These are phyloP conservation scores for Halocynthia roretzi DNA, from an alignment of 23 tunicate species.

Conservation along the genomic window DNA sequence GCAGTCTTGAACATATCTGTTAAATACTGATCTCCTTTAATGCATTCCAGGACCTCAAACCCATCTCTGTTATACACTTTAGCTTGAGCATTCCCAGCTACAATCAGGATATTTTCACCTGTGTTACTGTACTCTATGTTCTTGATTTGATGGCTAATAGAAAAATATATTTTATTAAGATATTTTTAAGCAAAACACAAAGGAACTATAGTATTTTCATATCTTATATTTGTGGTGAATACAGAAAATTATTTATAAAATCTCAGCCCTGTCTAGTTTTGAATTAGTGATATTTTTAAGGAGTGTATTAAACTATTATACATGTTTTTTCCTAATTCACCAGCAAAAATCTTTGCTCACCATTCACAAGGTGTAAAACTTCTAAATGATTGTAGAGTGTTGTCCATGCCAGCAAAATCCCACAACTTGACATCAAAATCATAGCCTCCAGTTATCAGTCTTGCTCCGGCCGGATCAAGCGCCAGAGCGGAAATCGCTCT, in stretches of 20 bases:
- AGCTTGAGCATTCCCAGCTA: conserved; percentile 84
- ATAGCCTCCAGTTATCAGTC: conserved; percentile 72
- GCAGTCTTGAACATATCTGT: conserved; percentile 85
- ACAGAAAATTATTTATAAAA: background rate
- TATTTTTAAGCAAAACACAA: background rate
- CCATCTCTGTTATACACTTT: conserved; percentile 95
- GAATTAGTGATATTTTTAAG: background rate
- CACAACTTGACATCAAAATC: conserved; percentile 94
- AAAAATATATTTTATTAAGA: background rate
- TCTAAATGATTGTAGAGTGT: conserved; percentile 74
- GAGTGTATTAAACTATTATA: too few species aligned
- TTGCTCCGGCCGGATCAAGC: conserved; percentile 89
- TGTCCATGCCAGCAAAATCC: conserved; percentile 99
- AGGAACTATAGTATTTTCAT: background rate
- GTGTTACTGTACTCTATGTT: conserved; percentile 73
- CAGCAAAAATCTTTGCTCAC: conserved; percentile 18
- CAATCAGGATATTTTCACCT: conserved; percentile 83
- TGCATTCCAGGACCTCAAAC: conserved; percentile 71
- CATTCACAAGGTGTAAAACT: conserved; percentile 90
- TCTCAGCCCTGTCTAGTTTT: background rate
- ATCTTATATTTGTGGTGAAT: background rate
- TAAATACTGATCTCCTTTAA: conserved; percentile 95
- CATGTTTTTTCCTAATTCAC: too few species aligned
- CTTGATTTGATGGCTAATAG: conserved; percentile 72
- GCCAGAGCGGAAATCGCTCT: conserved; percentile 84